Evolutionary conservation across 2,113 vertebrate species (phyloP), one percentile per base, ranked within the genome.

Genomic region (Neotragus pygmaeus): DNA sequence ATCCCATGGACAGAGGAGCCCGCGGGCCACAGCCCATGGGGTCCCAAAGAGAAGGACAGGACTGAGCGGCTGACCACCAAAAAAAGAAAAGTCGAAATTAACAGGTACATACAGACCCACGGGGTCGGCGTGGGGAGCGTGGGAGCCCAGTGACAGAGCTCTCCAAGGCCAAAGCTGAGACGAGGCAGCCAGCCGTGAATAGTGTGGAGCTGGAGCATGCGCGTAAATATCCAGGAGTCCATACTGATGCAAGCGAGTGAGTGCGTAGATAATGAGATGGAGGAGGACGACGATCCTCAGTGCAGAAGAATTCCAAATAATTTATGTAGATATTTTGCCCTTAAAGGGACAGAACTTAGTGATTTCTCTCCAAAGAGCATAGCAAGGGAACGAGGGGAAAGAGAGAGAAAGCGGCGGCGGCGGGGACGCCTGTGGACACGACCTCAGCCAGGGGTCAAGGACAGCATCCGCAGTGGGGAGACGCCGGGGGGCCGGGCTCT

Each of bases 401-500:
- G n/a, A 55, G 45, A 66, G 19, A 47, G 16, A 25, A 5, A n/a
- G n/a, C n/a, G n/a, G n/a, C n/a, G n/a, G 23, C 1, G 0, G 36
- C 6, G 23, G 58, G 70, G 58, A 66, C 4, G 27, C 23, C 28
- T 28, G 16, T 28, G 21, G 70, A 11, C 8, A 2, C 5, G 7
- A 5, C 10, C 66, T 64, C n/a, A 33, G 51, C 51, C 27, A 10
- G 75, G 33, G 33, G 28, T 43, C 78, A 39, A 60, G 49, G 78
- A 23, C 39, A 77, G 28, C 1, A 2, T 28, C 60, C 3, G 0
- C 30, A 3, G 4, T 1, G 8, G 11, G 5, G 23, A 64, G 21
- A 36, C 7, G 7, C 33, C 0, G 8, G 3, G 28, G 17, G 3
- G n/a, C 2, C 1, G 17, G 2, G 11, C 11, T 19, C 28, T 55